Evolutionary conservation across 2,888 invertebrate genomes (phyloP), one percentile per base, ranked within the genome.

Genomic region (Nysson spinosus): DNA sequence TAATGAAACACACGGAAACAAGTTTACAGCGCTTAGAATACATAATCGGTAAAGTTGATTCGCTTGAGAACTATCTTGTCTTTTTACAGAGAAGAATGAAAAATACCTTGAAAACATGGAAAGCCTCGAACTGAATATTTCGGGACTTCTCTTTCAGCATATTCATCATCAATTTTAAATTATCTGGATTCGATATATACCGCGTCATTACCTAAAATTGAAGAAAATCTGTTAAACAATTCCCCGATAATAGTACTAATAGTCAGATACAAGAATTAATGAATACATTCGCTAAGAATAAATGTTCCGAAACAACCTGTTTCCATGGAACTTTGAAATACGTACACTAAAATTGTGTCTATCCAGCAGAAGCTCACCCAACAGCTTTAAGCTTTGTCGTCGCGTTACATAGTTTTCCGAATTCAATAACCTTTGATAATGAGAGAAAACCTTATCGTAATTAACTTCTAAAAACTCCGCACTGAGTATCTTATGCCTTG

Each of bases 41-140:
- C 4, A 7, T 24, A n/a, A n/a, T n/a, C n/a, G n/a, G n/a, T n/a
- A n/a, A n/a, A n/a, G n/a, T n/a, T n/a, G n/a, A n/a, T n/a, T n/a
- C n/a, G n/a, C n/a, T n/a, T n/a, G n/a, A n/a, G n/a, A n/a, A n/a
- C n/a, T n/a, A n/a, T n/a, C n/a, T n/a, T n/a, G n/a, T n/a, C n/a
- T n/a, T n/a, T n/a, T n/a, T n/a, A n/a, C n/a, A n/a, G n/a, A n/a
- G n/a, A n/a, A n/a, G n/a, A n/a, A n/a, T n/a, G n/a, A 17, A 26
- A 32, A 37, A 81, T 88, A 97, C 97, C 94, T 99, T 99, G 91
- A 99, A 99, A 83, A 99, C 99, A 88, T 99, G 99, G 92, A 99
- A 99, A 89, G 99, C 99, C 91, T 99, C 99, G 90, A 99, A 99
- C 89, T 99, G 99, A 86, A 99, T 99, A 91, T 99, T 99, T 83